Percentiles rank a stretch among this genome's conserved stretches.
Evolutionary conservation across 2,888 invertebrate genomes (phyloP).

Genomic region (Drosophila melanosoma): DNA sequence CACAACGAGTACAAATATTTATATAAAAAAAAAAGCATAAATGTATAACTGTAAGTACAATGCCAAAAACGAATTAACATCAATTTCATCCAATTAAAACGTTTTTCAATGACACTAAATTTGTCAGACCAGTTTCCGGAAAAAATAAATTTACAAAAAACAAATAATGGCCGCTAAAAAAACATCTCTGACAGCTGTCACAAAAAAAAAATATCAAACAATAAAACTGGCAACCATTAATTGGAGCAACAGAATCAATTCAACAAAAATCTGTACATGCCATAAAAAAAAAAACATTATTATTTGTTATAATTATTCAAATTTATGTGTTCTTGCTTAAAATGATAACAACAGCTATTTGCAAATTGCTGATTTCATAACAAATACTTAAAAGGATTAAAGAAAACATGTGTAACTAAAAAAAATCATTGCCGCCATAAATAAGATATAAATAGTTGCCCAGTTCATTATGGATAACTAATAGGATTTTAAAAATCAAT

Average conservation of each 20-base stretch:
- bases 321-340: slow-evolving; percentile 43
- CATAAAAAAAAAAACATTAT: slow-evolving; percentile 48
- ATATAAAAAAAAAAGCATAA: slow-evolving; percentile 23
- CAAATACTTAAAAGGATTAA: not conserved
- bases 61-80: slow-evolving; percentile 20
- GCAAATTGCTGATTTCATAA: not conserved
- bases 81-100: slow-evolving; percentile 10
- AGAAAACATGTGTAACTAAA: not conserved
- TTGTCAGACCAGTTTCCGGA: slow-evolving; percentile 41
- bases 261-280: slow-evolving; percentile 24
- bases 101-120: slow-evolving; percentile 21
- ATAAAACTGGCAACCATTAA: slow-evolving; percentile 33
- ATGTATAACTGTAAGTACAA: slow-evolving; percentile 61
- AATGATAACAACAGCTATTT: slow-evolving; percentile 29
- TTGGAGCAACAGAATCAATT: slow-evolving; percentile 30
- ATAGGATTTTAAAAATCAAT: slow-evolving; percentile 44
- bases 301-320: slow-evolving; percentile 59
- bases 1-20: slow-evolving; percentile 13
- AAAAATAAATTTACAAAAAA: slow-evolving; percentile 26
- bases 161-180: slow-evolving; percentile 25
- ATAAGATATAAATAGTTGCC: slow-evolving; percentile 29
- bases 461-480: slow-evolving; percentile 33
- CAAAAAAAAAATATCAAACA: slow-evolving; percentile 11
- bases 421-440: slow-evolving; percentile 22
- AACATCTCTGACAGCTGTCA: slow-evolving; percentile 21